These are phyloP conservation scores for Acleris laterana DNA, from an alignment of 2,888 invertebrate genomes.

Conservation along the genomic window DNA sequence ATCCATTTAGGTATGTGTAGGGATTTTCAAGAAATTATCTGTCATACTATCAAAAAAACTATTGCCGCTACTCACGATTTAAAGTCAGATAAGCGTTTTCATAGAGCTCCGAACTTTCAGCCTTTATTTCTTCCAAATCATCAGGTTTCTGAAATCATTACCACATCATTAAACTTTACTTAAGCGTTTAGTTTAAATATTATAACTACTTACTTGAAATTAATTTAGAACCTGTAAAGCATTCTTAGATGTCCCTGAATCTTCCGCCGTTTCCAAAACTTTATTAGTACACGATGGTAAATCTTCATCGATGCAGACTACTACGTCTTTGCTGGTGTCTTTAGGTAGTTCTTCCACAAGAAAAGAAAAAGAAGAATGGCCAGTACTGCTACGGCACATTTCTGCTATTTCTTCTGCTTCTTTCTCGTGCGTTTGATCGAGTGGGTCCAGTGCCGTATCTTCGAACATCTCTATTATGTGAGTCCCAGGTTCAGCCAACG, in stretches of 20 bases:
- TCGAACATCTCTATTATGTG: slow-evolving; percentile 62
- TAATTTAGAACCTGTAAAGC: slow-evolving; percentile 17
- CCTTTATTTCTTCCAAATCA: slow-evolving; percentile 33
- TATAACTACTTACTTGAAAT: not conserved
- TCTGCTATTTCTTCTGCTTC: slow-evolving; percentile 34
- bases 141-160: slow-evolving; percentile 22
- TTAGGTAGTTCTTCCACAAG: slow-evolving; percentile 54
- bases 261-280: slow-evolving; percentile 39
- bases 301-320: slow-evolving; percentile 54
- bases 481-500: slow-evolving; percentile 52
- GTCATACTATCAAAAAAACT: too few relatives aligned
- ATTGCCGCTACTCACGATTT: slow-evolving; percentile 61
- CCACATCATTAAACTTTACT: not conserved
- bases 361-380: slow-evolving; percentile 61
- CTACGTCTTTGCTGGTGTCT: slow-evolving; percentile 50
- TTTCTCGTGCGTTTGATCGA: slow-evolving; percentile 44
- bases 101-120: slow-evolving; percentile 42
- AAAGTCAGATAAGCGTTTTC: slow-evolving; percentile 57
- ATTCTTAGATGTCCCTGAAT: slow-evolving; percentile 27
- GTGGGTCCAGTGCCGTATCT: slow-evolving; percentile 51
- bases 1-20: too few relatives aligned
- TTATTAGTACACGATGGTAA: slow-evolving; percentile 40
- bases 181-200: not conserved
- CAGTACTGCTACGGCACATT: slow-evolving; percentile 45
- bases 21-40: too few relatives aligned